phyloP scores from a whole-genome alignment of 2,888 invertebrate genomes.

The Sarcophaga caerulescens region DNA sequence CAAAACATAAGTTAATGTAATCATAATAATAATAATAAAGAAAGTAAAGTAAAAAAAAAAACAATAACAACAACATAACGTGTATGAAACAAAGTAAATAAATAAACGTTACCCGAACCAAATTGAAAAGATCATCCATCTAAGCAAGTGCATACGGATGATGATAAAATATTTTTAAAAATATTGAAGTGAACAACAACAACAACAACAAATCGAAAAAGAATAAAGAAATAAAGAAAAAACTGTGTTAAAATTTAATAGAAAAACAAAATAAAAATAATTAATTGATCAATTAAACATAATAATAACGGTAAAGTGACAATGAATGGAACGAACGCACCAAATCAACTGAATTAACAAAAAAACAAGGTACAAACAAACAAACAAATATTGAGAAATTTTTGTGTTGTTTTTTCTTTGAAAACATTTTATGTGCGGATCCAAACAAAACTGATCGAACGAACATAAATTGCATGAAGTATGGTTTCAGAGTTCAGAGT shows the following conservation, averaged over 20 bases:
- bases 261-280: no score
- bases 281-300: no score
- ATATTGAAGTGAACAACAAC: no score
- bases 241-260: not conserved
- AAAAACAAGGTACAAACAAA: not conserved
- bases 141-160: not conserved
- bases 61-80: not conserved
- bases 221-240: not conserved
- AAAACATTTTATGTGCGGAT: no score
- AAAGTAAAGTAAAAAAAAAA: slow-evolving; percentile 39
- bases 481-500: no score
- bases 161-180: no score
- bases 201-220: not conserved
- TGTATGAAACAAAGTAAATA: not conserved
- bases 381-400: not conserved
- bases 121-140: not conserved
- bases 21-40: no score
- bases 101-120: not conserved
- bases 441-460: not conserved
- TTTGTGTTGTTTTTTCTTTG: not conserved
- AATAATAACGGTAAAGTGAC: slow-evolving; percentile 7
- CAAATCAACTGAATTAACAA: not conserved
- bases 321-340: not conserved
- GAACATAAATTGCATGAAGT: no score
- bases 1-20: no score